Base-by-base conservation (phyloP, 2,113 vertebrate species). In the Puffinus mauretanicus region DNA sequence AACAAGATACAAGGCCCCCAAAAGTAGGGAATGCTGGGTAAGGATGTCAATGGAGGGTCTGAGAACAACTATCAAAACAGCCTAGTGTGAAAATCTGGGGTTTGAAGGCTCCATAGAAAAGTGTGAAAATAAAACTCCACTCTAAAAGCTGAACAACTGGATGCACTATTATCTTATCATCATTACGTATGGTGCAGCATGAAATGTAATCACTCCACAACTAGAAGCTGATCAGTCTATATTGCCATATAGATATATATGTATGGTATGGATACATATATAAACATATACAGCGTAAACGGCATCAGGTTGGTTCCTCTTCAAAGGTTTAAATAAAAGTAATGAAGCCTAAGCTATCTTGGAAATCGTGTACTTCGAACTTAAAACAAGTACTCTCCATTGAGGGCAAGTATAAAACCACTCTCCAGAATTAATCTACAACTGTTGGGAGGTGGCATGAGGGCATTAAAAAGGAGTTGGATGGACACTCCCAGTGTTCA, bases 1-100 rank as follows among this genome's bases (percentile, higher is more conserved):
- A 98, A 99, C 97, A 98, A 99, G 98, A 99, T 96, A 97, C 98
- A 98, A 98, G 97, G 95, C 98, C 98, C 98, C 98, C 98, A 84
- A 98, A 98, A 98, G 94, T 94, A 97, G 98, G 98, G 98, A 98
- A 98, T 98, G 98, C 97, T 98, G 98, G 98, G 98, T 96, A 98
- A 98, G 97, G 98, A 95, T 97, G 98, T 97, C 97, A 96, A 97
- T 91, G 97, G 98, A 96, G 97, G 97, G 95, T 96, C 91, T 90
- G 97, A 97, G 93, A 97, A 97, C 98, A 97, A 95, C 97, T 93
- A 95, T 88, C 96, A 96, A 94, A 98, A 97, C 97, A 97, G 97
- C 97, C 98, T 96, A 87, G 86, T 92, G 96, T 95, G 97, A 98
- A 94, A 97, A 95, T 22, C 95, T 60, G 97, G 98, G 97, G 95